A percentile compares a stretch with the other conserved stretches of the same genome.
Conservation (phyloP, 2,888 invertebrate species). For the Oligia fasciuncula region DNA sequence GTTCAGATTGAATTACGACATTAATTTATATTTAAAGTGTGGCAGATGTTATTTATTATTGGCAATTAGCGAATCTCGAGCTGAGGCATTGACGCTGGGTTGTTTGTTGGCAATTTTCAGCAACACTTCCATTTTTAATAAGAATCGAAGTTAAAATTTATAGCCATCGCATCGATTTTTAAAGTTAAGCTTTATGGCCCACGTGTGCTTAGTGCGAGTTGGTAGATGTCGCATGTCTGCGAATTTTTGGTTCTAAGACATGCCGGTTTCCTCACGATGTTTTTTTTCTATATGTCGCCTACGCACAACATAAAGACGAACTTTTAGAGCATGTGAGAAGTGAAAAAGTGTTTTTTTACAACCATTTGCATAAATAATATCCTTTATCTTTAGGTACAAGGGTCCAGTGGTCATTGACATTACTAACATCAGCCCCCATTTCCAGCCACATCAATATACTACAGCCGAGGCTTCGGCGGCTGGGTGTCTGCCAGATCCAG, state of each 20-base stretch:
- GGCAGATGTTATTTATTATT: constrained; percentile 62
- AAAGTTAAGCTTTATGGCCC: no score
- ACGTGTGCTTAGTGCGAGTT: no score
- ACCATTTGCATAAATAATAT: no score
- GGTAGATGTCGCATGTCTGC: no score
- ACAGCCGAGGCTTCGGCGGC: constrained; percentile 86
- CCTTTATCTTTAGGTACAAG: not conserved
- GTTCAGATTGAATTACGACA: constrained; percentile 8
- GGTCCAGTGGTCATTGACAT: not conserved
- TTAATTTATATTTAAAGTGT: constrained; percentile 49
- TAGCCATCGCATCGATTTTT: not conserved
- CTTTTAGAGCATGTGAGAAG: no score
- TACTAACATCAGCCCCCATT: constrained; percentile 21
- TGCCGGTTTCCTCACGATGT: no score
- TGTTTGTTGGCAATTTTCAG: constrained; percentile 5
- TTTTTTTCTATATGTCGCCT: no score
- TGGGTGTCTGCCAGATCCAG: constrained; percentile 84
- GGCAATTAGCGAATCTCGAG: constrained; percentile 44
- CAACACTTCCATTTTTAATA: constrained; percentile 10
- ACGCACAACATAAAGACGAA: no score
- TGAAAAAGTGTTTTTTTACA: not conserved
- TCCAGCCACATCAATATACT: constrained; percentile 86
- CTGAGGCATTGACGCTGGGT: not conserved
- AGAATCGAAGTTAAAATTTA: constrained; percentile 1
- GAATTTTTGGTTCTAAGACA: no score